Conservation (phyloP, 2,888 invertebrate genomes). For the Oligia strigilis region DNA sequence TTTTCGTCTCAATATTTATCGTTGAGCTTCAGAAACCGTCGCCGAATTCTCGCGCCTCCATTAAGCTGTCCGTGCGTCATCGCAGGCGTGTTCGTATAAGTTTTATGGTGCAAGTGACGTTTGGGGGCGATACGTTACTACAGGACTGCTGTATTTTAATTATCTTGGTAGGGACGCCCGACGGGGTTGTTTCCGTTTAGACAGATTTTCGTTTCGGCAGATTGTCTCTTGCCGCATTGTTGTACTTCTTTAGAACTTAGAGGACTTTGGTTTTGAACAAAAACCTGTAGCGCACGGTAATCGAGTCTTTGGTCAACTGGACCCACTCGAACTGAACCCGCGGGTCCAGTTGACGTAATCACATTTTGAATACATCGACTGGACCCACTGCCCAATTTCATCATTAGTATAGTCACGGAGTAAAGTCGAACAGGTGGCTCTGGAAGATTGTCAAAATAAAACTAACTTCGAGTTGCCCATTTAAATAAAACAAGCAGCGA, state of each 20-base stretch:
- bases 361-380: too few relatives aligned
- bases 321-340: too few relatives aligned
- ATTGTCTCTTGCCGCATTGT: not conserved
- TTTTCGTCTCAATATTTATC: conserved; percentile 50
- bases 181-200: not conserved
- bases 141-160: conserved; percentile 66
- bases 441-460: conserved; percentile 13
- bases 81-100: conserved; percentile 82
- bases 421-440: conserved; percentile 1
- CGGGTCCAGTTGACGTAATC: too few relatives aligned
- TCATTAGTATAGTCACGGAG: too few relatives aligned
- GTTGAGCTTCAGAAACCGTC: conserved; percentile 43
- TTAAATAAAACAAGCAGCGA: not conserved
- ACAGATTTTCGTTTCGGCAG: too few relatives aligned
- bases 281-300: not conserved
- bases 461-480: not conserved
- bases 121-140: conserved; percentile 59
- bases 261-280: not conserved
- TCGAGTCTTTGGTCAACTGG: too few relatives aligned
- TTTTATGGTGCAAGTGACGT: conserved; percentile 82
- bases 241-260: not conserved
- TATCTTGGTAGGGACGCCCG: conserved; percentile 56
- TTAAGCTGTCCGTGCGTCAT: conserved; percentile 86
- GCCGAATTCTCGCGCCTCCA: conserved; percentile 72
- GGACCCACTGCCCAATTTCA: too few relatives aligned